Evolutionary conservation across 1,140 invertebrate species (phyloP), one percentile per base, ranked within the genome.

Genomic region (Asbolus verrucosus): DNA sequence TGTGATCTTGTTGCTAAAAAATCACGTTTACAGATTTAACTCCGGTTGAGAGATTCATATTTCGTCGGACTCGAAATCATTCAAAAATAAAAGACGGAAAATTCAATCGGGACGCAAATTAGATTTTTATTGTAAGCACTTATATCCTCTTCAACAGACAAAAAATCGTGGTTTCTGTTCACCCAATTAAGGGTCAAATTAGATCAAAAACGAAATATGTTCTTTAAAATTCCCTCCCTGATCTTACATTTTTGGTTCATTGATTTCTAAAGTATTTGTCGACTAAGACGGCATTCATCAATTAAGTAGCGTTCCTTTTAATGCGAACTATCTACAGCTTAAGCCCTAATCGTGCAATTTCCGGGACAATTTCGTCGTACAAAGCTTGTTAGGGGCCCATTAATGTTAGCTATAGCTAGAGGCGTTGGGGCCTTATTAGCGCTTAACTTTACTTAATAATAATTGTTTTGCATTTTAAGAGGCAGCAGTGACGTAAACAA

Each of bases 401-500:
- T 16, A 46, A 38, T 16, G 41, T 15, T 9, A 18, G 46, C 21
- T n/a, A 27, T 54, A 16, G 39, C 39, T 21, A 13, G 19, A n/a
- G 46, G 46, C 46, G 39, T 14, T 14, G 39, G 21, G 15, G 1
- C 21, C 46, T 54, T 54, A 54, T 54, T 54, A 54, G 46, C 46
- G 19, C 21, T 54, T 13, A 11, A 11, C 46, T 54, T 54, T 54
- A 27, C 46, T 54, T 54, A 54, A 54, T 54, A 54, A 54, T 54
- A 27, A 54, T 54, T 54, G 21, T 54, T 54, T 54, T 54, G 46
- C 46, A 54, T 54, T 54, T 54, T 54, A 54, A 54, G 46, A 54
- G 46, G 46, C 27, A 54, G 46, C 46, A 19, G 46, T 54, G 46
- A 54, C 46, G 46, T 54, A 54, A 54, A 54, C 46, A 54, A 27